These are phyloP conservation scores for Anguilla rostrata DNA, from an alignment of 2,113 vertebrate genomes.

Conservation along the genomic window DNA sequence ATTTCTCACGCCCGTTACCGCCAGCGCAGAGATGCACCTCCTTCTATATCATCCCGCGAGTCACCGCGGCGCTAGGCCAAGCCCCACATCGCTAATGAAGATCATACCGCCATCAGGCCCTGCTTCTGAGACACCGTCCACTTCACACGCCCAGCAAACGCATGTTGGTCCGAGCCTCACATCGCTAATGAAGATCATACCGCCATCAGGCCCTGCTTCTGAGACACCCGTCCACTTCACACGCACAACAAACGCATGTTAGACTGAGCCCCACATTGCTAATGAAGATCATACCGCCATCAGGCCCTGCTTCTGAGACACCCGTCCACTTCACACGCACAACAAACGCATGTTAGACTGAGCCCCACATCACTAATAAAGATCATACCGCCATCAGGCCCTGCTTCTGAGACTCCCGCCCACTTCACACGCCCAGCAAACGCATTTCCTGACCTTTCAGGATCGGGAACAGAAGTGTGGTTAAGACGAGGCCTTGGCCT, in stretches of 20 bases:
- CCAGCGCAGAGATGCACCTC: too few species aligned
- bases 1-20: neutral
- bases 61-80: neutral
- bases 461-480: too few species aligned
- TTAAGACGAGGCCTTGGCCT: neutral
- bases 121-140: neutral
- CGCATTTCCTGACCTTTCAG: neutral
- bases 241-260: neutral
- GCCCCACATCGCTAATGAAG: neutral
- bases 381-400: neutral
- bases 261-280: neutral
- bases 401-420: neutral
- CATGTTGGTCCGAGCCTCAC: neutral
- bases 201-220: neutral
- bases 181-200: neutral
- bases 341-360: neutral
- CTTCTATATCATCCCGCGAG: too few species aligned
- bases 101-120: neutral
- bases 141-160: neutral
- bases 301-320: neutral
- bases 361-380: neutral
- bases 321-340: neutral
- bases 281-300: neutral
- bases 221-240: neutral
- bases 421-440: neutral